Conservation (phyloP, 2,113 vertebrate species). For the Tretioscincus oriximinensis region DNA sequence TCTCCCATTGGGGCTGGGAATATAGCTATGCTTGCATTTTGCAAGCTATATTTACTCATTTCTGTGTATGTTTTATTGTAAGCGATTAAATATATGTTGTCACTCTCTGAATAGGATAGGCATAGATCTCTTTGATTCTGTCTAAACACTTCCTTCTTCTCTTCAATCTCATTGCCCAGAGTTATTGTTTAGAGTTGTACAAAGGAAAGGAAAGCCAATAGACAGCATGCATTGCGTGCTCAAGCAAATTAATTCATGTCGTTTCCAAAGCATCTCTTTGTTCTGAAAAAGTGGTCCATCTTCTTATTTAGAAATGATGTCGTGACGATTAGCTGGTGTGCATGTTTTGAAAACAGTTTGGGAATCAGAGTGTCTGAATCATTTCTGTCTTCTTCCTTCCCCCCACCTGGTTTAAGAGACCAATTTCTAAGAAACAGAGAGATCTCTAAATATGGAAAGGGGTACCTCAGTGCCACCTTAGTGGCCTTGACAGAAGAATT, state of each 20-base stretch:
- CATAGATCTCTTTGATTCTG: neutral
- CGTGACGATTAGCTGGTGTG: neutral
- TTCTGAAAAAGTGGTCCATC: neutral
- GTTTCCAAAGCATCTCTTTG: neutral
- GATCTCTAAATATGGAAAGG: slow-evolving; percentile 22
- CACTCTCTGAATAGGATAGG: neutral
- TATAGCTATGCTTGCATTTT: neutral
- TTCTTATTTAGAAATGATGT: neutral
- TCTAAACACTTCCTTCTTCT: neutral
- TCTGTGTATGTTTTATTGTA: neutral
- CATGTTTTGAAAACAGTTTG: neutral
- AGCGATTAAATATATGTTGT: too few relatives aligned
- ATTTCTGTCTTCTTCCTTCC: neutral
- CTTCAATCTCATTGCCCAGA: neutral
- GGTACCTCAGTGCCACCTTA: neutral
- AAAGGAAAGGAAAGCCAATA: neutral
- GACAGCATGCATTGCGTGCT: neutral
- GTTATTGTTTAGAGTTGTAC: neutral
- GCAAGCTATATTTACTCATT: neutral
- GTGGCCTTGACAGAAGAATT: neutral
- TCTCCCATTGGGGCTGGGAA: neutral
- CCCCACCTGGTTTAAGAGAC: neutral
- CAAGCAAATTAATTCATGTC: neutral
- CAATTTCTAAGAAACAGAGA: slow-evolving; percentile 13
- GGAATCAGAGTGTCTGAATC: neutral